Evolutionary conservation across 2,113 vertebrate genomes (phyloP).

Genomic region (Oreochromis spilurus): DNA sequence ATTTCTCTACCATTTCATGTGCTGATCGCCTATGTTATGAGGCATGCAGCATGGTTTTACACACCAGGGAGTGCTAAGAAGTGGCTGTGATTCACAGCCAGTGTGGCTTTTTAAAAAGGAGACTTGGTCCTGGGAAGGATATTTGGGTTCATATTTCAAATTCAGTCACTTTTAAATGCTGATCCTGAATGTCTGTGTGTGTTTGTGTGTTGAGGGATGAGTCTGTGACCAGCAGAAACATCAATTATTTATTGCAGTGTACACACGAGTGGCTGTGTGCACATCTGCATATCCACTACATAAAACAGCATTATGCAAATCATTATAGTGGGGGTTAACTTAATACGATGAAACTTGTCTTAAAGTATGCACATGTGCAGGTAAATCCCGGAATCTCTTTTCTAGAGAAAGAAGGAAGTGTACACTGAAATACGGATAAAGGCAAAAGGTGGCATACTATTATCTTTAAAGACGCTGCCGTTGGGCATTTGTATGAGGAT

Average conservation of each 20-base stretch:
- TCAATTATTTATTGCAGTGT: constrained; percentile 32
- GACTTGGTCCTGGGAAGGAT: not conserved
- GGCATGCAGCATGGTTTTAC: not conserved
- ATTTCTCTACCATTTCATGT: not conserved
- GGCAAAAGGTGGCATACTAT: not conserved
- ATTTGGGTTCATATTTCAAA: not conserved
- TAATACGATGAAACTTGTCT: not conserved
- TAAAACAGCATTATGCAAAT: constrained; percentile 16
- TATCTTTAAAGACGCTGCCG: not conserved
- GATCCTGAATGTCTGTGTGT: not conserved
- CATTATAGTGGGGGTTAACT: not conserved
- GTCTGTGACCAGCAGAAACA: constrained; percentile 29
- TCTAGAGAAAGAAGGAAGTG: not conserved
- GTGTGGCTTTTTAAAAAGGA: not conserved
- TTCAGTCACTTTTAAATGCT: not conserved
- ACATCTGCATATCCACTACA: constrained; percentile 2
- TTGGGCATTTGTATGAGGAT: constrained; percentile 14
- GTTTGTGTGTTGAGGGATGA: not conserved
- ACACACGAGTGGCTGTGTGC: constrained; percentile 3
- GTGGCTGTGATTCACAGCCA: not conserved
- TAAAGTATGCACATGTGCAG: not conserved
- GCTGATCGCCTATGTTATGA: not conserved
- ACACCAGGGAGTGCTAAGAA: not conserved
- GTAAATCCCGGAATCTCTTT: not conserved
- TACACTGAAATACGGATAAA: not conserved